These are phyloP conservation scores for Danio tinwini DNA, from an alignment of 2,797 vertebrate genomes.

Conservation along the genomic window DNA sequence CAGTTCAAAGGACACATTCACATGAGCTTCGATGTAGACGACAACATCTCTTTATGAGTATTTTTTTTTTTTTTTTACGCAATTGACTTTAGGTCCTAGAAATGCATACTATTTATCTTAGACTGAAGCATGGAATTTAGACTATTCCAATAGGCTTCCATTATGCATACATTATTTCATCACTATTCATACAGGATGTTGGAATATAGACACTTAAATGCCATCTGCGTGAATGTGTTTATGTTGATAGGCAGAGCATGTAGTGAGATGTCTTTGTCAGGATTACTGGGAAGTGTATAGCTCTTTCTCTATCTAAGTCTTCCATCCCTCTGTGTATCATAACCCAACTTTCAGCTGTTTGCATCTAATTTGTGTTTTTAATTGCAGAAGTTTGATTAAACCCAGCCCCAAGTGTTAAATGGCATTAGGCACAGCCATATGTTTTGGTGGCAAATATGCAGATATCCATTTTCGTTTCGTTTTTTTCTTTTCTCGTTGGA, in stretches of 20 bases:
- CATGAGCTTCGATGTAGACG: neutral
- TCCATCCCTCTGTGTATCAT: constrained; percentile 76
- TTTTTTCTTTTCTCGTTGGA: constrained; percentile 72
- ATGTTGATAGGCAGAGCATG: constrained; percentile 50
- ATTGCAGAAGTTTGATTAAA: constrained; percentile 85
- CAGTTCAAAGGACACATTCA: neutral
- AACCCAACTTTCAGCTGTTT: constrained; percentile 79
- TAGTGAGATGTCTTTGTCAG: constrained; percentile 60
- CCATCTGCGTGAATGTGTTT: constrained; percentile 9
- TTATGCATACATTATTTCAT: constrained; percentile 10
- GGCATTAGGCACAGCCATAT: constrained; percentile 82
- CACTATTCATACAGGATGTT: neutral
- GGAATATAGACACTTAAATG: constrained; percentile 7
- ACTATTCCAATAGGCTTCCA: neutral
- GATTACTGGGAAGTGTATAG: constrained; percentile 68
- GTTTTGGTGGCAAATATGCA: constrained; percentile 70
- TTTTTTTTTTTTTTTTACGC: neutral
- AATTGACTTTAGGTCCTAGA: neutral
- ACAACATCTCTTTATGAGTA: neutral
- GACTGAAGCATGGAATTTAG: neutral
- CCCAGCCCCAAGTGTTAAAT: constrained; percentile 81
- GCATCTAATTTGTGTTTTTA: constrained; percentile 84
- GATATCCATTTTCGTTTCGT: constrained; percentile 80
- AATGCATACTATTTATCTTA: constrained; percentile 1
- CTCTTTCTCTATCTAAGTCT: constrained; percentile 76